Base-by-base conservation (phyloP, 2,888 invertebrate genomes). In the Arrhopalites spinosus region DNA sequence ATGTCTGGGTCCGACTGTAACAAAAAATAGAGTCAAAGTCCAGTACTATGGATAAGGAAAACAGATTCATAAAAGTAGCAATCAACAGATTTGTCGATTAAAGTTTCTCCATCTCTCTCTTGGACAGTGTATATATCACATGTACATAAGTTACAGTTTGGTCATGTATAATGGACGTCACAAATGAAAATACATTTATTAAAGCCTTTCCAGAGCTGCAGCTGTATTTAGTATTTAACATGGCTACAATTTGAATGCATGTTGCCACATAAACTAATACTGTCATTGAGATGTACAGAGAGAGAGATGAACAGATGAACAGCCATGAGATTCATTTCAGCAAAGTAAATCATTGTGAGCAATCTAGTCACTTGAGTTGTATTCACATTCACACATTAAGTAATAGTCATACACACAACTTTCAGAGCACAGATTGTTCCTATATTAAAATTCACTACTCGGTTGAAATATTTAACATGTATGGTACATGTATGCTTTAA, bases 341-440 rank as follows among this genome's bases (percentile, higher is more conserved):
- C 50, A 50, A n/a, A 8, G 17, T n/a, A 50, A n/a, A 17, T 17
- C 50, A 50, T 50, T 50, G 50, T n/a, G 3, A 50, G 50, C 50
- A 50, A 50, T 50, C 50, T n/a, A 50, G 50, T 50, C 50, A 50
- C 50, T 50, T 15, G 50, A 50, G 50, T n/a, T 50, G 50, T n/a
- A 50, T 50, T 15, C 17, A 50, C 15, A 36, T 36, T 36, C 36
- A n/a, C n/a, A n/a, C n/a, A n/a, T n/a, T n/a, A 36, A 36, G 5
- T 7, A 36, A 36, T 11, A 36, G 5, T 7, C 36, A 36, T 11
- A 36, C 36, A 36, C 5, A 11, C 36, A 11, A 11, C 36, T 11
- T 36, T 36, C 11, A 36, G 11, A 7, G 36, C 11, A 36, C 36
- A 11, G 3, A 36, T 11, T 7, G 3, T 11, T 36, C 36, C 5